Percentiles rank a stretch among this genome's conserved stretches.
Conservation (phyloP, 2,888 invertebrate genomes). For the Liodrosophila aerea region DNA sequence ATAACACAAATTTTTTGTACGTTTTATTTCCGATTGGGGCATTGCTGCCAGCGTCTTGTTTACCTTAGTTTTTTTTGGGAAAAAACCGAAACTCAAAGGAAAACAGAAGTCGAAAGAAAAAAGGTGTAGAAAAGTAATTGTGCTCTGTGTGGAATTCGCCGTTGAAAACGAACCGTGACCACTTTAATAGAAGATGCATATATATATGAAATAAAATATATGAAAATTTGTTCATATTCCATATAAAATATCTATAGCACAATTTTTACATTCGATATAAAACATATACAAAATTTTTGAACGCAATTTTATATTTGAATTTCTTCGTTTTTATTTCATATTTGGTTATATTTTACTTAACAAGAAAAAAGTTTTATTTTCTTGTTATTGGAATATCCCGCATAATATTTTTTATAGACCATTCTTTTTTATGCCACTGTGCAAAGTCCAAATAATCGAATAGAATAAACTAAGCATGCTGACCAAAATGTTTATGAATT, state of each 20-base stretch:
- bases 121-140: conserved; percentile 27
- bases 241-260: no score
- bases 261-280: no score
- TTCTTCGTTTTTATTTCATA: no score
- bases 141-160: conserved; percentile 23
- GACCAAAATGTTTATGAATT: conserved; percentile 30
- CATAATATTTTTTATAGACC: no score
- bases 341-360: no score
- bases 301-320: no score
- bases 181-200: conserved; percentile 11
- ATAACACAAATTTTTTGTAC: conserved; percentile 28
- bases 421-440: not conserved
- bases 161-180: conserved; percentile 20
- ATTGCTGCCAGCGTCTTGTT: conserved; percentile 32
- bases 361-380: no score
- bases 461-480: conserved; percentile 19
- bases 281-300: no score
- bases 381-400: no score
- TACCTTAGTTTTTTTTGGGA: conserved; percentile 24
- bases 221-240: not conserved
- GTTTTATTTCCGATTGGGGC: conserved; percentile 51
- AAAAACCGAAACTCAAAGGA: conserved; percentile 16
- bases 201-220: not conserved
- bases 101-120: conserved; percentile 19
- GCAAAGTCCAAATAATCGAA: not conserved